Percentiles rank a stretch among this genome's conserved stretches.
Conservation (phyloP, 2,113 vertebrate genomes). For the Laticauda laticaudata region DNA sequence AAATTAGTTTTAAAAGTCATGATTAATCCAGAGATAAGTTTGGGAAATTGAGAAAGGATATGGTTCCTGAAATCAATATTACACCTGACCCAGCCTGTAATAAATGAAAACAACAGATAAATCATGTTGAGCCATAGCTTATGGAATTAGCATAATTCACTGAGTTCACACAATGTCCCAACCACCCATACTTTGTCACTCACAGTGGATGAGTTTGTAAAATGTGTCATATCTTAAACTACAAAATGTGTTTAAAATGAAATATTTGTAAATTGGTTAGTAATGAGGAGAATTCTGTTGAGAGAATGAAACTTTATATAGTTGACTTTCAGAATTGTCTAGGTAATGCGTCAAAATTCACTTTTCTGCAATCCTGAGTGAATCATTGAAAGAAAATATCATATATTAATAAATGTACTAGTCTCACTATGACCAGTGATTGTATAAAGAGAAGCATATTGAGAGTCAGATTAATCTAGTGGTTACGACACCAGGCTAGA, state of each 20-base stretch:
- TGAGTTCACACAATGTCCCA: background rate
- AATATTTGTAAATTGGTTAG: background rate
- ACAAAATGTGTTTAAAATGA: background rate
- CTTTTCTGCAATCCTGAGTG: background rate
- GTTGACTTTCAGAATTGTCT: background rate
- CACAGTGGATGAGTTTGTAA: background rate
- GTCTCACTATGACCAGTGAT: background rate
- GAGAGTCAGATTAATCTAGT: background rate
- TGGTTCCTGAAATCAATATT: background rate
- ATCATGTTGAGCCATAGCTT: background rate
- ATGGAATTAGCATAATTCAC: background rate
- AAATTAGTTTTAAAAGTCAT: background rate
- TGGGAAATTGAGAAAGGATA: background rate
- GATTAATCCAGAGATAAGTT: background rate
- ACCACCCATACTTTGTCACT: background rate
- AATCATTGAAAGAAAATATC: background rate
- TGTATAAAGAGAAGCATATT: background rate
- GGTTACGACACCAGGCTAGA: background rate
- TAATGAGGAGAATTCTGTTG: background rate
- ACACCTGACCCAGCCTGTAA: background rate
- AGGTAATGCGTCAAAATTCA: background rate
- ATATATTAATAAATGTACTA: background rate
- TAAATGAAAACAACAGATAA: background rate
- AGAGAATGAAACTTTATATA: background rate
- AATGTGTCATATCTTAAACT: background rate